A percentile compares a stretch with the other conserved stretches of the same genome.
Evolutionary conservation across 1,140 invertebrate genomes (phyloP).

Genomic region (Zaprionus kolodkinae): DNA sequence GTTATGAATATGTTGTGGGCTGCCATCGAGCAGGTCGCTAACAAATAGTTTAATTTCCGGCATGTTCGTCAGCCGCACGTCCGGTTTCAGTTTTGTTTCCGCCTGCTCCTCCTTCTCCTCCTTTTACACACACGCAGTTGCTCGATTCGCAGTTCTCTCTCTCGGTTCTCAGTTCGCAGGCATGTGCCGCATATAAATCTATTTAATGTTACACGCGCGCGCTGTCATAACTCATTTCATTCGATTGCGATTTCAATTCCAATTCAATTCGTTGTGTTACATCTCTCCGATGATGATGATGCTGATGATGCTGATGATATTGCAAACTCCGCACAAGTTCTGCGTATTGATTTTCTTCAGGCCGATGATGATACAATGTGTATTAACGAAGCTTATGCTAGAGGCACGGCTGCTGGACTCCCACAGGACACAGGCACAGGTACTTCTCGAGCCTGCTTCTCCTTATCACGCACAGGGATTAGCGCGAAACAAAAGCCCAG

Average conservation of each 20-base stretch:
- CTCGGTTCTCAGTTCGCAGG: constrained; percentile 7
- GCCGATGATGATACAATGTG: constrained; percentile 52
- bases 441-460: background rate
- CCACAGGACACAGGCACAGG: constrained; percentile 18
- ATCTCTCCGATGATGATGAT: background rate
- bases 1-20: constrained; percentile 30
- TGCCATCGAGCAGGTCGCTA: constrained; percentile 32
- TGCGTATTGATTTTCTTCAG: constrained; percentile 39
- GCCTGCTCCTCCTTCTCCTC: constrained; percentile 19
- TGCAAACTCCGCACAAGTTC: constrained; percentile 2
- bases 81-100: constrained; percentile 81
- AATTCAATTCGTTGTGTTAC: constrained; percentile 1
- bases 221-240: constrained; percentile 47
- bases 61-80: constrained; percentile 62
- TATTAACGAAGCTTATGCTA: constrained; percentile 65
- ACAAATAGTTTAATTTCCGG: constrained; percentile 83
- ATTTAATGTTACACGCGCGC: constrained; percentile 49
- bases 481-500: constrained; percentile 47
- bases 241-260: background rate
- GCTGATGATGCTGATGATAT: background rate
- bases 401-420: constrained; percentile 1
- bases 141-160: background rate
- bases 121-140: constrained; percentile 3
- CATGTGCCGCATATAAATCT: constrained; percentile 57
- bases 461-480: constrained; percentile 37